These are phyloP conservation scores for Lithophane semibrunnea DNA, from an alignment of 2,888 invertebrate genomes.

Conservation along the genomic window DNA sequence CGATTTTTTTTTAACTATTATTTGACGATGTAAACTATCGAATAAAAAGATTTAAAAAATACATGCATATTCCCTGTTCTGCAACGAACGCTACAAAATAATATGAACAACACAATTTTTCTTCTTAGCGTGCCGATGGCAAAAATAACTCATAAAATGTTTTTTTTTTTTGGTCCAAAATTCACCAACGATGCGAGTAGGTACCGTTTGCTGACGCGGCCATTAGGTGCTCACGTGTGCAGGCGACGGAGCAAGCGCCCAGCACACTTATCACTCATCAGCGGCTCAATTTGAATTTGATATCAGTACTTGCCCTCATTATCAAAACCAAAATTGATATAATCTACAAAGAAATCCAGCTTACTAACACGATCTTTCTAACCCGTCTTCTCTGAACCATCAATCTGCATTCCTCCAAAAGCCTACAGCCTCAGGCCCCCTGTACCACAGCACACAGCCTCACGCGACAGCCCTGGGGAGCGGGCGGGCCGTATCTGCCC, in stretches of 20 bases:
- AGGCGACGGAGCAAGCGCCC: not conserved
- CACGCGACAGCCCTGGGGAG: conserved; percentile 80
- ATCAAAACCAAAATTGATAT: too few relatives aligned
- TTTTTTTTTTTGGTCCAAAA: not conserved
- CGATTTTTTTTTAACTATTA: too few relatives aligned
- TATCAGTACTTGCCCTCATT: not conserved
- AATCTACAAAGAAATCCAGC: not conserved
- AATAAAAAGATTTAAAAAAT: too few relatives aligned
- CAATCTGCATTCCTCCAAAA: conserved; percentile 30
- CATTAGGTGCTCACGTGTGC: not conserved
- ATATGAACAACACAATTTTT: not conserved
- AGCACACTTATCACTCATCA: too few relatives aligned
- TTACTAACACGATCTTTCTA: not conserved
- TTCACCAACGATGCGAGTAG: not conserved
- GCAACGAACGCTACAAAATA: not conserved
- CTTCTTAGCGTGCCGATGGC: too few relatives aligned
- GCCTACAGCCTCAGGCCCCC: conserved; percentile 13
- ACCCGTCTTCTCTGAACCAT: not conserved
- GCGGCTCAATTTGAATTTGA: too few relatives aligned
- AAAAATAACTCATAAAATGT: not conserved
- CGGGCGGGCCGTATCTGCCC: conserved; percentile 79
- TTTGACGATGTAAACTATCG: too few relatives aligned
- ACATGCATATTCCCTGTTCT: too few relatives aligned
- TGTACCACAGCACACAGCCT: conserved; percentile 46
- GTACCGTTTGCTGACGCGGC: not conserved